Percentiles rank a stretch among this genome's conserved stretches.
These are phyloP conservation scores for Passer montanus DNA, from an alignment of 2,113 vertebrate species.

Conservation along the genomic window DNA sequence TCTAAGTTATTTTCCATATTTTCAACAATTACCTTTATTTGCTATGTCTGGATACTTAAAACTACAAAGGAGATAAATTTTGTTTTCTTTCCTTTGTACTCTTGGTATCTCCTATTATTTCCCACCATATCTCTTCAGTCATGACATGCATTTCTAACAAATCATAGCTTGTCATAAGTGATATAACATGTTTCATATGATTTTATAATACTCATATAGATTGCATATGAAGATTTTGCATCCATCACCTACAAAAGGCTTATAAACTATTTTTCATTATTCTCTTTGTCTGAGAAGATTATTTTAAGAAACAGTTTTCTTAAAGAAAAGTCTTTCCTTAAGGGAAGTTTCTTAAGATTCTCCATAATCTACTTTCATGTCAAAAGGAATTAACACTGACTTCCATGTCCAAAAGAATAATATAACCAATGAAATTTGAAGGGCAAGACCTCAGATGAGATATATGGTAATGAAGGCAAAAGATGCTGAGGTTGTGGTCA, in stretches of 20 bases:
- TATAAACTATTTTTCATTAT: not conserved
- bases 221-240: not conserved
- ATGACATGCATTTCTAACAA: not conserved
- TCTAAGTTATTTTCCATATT: not conserved
- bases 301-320: not conserved
- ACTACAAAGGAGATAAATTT: not conserved
- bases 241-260: not conserved
- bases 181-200: not conserved
- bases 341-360: not conserved
- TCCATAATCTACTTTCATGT: not conserved
- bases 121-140: not conserved
- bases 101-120: not conserved
- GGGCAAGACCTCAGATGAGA: not conserved
- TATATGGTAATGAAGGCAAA: not conserved
- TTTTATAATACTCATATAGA: not conserved
- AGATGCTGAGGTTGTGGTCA: not conserved
- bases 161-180: rapidly evolving
- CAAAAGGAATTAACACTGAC: not conserved
- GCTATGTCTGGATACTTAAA: not conserved
- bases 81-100: not conserved
- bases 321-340: not conserved
- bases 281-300: not conserved
- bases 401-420: not conserved
- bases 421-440: not conserved
- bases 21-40: not conserved